phyloP scores from a whole-genome alignment of 2,113 vertebrate genomes.

The Catharus fuscescens region DNA sequence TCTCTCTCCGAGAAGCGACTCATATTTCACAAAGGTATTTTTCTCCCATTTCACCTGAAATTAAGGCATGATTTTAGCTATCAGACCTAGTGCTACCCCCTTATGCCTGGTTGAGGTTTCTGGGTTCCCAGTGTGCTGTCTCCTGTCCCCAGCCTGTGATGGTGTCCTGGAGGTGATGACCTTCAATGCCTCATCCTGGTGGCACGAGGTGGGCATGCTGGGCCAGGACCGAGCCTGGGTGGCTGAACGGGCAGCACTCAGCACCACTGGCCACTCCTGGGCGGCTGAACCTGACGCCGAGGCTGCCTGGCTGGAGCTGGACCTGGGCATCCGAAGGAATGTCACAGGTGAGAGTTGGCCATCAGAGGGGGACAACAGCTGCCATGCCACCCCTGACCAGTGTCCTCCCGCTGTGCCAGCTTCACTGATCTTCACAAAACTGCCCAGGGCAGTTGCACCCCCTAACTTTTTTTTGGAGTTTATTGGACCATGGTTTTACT shows the following conservation, averaged over 20 bases:
- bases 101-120: rapidly evolving
- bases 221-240: slow-evolving; percentile 62
- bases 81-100: background rate
- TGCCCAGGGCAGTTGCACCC: background rate
- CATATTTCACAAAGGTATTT: slow-evolving; percentile 81
- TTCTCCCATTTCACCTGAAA: background rate
- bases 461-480: background rate
- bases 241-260: slow-evolving; percentile 14
- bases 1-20: slow-evolving; percentile 87
- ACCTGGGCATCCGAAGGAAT: slow-evolving; percentile 77
- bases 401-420: background rate
- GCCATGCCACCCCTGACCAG: background rate
- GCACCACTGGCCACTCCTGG: slow-evolving; percentile 66
- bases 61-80: background rate
- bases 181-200: slow-evolving; percentile 80
- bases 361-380: background rate
- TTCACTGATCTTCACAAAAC: background rate
- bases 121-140: background rate
- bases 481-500: background rate
- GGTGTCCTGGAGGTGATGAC: slow-evolving; percentile 58
- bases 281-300: background rate
- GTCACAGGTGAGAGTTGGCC: slow-evolving; percentile 75
- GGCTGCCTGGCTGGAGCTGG: slow-evolving; percentile 80
- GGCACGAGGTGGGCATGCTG: slow-evolving; percentile 59
- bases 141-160: slow-evolving; percentile 72